A percentile compares a stretch with the other conserved stretches of the same genome.
phyloP scores from a whole-genome alignment of 2,113 vertebrate species.

The Siniperca chuatsi region DNA sequence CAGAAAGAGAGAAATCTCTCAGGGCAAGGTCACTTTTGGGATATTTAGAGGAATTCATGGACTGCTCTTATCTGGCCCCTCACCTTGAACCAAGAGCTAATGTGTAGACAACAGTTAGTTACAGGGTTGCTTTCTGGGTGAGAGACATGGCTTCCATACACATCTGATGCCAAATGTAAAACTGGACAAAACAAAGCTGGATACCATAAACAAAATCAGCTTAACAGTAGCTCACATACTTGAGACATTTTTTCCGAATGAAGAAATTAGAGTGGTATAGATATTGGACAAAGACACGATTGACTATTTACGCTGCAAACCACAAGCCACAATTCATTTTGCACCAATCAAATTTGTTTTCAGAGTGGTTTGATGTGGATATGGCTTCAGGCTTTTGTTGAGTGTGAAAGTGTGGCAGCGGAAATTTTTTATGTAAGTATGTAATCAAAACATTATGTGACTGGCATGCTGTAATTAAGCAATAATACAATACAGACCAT shows the following conservation, averaged over 20 bases:
- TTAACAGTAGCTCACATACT: slow-evolving; percentile 5
- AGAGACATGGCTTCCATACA: not conserved
- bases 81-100: not conserved
- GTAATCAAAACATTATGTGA: slow-evolving; percentile 57
- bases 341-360: not conserved
- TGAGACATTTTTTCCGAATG: not conserved
- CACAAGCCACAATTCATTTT: slow-evolving; percentile 18
- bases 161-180: not conserved
- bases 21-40: not conserved
- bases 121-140: not conserved
- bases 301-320: slow-evolving; percentile 6
- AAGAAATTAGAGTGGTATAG: not conserved
- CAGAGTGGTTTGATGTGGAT: slow-evolving; percentile 12
- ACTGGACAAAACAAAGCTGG: not conserved
- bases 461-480: slow-evolving; percentile 49
- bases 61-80: not conserved
- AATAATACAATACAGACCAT: slow-evolving; percentile 21
- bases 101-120: not conserved
- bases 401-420: slow-evolving; percentile 24
- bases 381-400: slow-evolving; percentile 31
- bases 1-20: not conserved
- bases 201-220: not conserved
- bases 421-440: slow-evolving; percentile 29
- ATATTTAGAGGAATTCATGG: not conserved
- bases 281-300: slow-evolving; percentile 2